These are phyloP conservation scores for Prolemur simus DNA, from an alignment of 2,113 vertebrate genomes.

Conservation along the genomic window DNA sequence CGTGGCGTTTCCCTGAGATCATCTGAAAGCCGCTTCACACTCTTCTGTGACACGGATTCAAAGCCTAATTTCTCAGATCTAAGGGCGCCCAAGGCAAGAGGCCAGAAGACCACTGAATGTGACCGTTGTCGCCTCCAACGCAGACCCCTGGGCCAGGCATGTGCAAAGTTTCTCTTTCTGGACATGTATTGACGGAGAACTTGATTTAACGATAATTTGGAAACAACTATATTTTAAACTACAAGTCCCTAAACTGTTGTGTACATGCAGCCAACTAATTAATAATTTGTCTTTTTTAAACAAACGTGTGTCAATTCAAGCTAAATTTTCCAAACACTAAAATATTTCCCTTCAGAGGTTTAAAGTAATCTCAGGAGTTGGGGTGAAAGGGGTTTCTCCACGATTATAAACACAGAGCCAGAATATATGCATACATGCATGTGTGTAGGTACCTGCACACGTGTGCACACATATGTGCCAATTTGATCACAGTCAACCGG, in stretches of 20 bases:
- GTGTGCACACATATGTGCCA: rapidly evolving
- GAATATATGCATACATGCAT: no score
- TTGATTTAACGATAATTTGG: conserved; percentile 38
- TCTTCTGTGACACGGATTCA: conserved; percentile 34
- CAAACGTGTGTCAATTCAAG: neutral
- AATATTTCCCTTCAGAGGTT: neutral
- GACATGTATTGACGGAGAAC: conserved; percentile 19
- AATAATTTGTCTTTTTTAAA: neutral
- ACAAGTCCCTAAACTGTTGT: neutral
- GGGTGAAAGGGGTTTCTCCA: neutral
- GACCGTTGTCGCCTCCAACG: conserved; percentile 60
- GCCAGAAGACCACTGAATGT: conserved; percentile 36
- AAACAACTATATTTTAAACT: neutral
- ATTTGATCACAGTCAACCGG: rapidly evolving
- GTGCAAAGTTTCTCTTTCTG: neutral
- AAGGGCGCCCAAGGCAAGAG: conserved; percentile 67
- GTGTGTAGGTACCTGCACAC: rapidly evolving
- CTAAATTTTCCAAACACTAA: neutral
- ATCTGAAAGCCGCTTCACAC: neutral
- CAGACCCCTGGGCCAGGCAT: conserved; percentile 9
- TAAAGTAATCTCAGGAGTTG: neutral
- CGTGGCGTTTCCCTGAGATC: neutral
- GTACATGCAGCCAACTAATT: neutral
- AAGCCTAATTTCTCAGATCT: conserved; percentile 55
- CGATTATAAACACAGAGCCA: neutral